A percentile compares a stretch with the other conserved stretches of the same genome.
Conservation (phyloP, 2,797 vertebrate species). For the Lerista edwardsae region DNA sequence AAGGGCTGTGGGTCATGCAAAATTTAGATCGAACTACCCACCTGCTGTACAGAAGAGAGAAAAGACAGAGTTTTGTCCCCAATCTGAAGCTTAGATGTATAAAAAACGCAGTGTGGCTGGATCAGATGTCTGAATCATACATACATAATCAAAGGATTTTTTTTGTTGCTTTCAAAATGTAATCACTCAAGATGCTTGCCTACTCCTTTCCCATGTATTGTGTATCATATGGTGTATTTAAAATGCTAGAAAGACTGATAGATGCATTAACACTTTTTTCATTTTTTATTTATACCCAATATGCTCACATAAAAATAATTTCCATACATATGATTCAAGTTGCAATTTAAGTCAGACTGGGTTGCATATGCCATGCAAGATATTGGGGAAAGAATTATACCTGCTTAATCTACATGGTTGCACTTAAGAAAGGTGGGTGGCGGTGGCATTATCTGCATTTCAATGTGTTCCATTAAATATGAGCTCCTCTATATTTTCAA, state of each 20-base stretch:
- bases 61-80: not conserved
- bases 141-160: not conserved
- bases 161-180: not conserved
- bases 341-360: slow-evolving; percentile 36
- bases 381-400: not conserved
- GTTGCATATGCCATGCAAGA: slow-evolving; percentile 30
- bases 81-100: not conserved
- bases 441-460: slow-evolving; percentile 45
- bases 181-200: not conserved
- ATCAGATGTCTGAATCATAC: not conserved
- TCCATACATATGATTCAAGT: slow-evolving; percentile 25
- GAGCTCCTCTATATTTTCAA: slow-evolving; percentile 49
- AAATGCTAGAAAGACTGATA: slow-evolving; percentile 36
- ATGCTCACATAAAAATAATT: slow-evolving; percentile 48
- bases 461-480: slow-evolving; percentile 44
- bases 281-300: slow-evolving; percentile 46
- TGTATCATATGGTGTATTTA: slow-evolving; percentile 17
- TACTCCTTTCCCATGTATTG: not conserved
- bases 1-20: not conserved
- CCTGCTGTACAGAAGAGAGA: not conserved
- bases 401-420: slow-evolving; percentile 42
- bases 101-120: not conserved
- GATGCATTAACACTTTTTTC: slow-evolving; percentile 26
- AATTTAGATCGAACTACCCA: not conserved
- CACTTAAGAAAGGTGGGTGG: slow-evolving; percentile 36